Evolutionary conservation across 2,113 vertebrate genomes (phyloP), one percentile per base, ranked within the genome.

Genomic region (Chunga burmeisteri): DNA sequence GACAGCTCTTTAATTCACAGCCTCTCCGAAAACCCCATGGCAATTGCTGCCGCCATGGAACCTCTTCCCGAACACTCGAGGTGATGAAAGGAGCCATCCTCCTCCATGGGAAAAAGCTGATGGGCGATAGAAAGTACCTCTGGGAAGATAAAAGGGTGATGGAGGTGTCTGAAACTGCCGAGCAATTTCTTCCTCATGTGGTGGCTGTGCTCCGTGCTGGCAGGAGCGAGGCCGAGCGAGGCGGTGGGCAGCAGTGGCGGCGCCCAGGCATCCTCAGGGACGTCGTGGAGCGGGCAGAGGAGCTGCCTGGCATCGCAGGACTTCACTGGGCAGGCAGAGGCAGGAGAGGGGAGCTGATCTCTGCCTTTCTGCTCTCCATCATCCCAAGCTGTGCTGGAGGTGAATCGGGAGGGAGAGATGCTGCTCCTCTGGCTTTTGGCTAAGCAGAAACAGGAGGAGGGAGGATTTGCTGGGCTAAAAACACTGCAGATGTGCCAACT

Each of bases 21-120:
- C 4, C 9, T 40, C 8, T 2, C 79, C 8, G 9, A 59, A 84
- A 84, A 5, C 7, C 34, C 30, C 47, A 0, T 2, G 2, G 18
- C 30, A 38, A 21, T 3, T 11, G 0, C 56, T 78, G 79, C 15
- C 4, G 2, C 63, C 0, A 0, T 6, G 32, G 46, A 42, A 10
- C 5, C 52, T 50, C 52, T 77, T 53, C 42, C 23, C 16, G 4
- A 55, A 20, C 5, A 2, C 4, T 22, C 3, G 0, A 49, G 38
- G 10, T 0, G 0, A 20, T 20, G 40, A 23, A 13, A 61, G 46
- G 50, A 82, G 26, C 19, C 14, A 0, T 59, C 30, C 50, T 61
- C 7, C 53, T 29, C 21, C 40, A 1, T 0, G 5, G 40, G 71
- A 23, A 29, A 38, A 50, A 66, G n/a, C 59, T 73, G 65, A 53